Percentiles rank a stretch among this genome's conserved stretches.
Evolutionary conservation across 2,797 vertebrate species (phyloP).

Genomic region (Centropyge bicolor): DNA sequence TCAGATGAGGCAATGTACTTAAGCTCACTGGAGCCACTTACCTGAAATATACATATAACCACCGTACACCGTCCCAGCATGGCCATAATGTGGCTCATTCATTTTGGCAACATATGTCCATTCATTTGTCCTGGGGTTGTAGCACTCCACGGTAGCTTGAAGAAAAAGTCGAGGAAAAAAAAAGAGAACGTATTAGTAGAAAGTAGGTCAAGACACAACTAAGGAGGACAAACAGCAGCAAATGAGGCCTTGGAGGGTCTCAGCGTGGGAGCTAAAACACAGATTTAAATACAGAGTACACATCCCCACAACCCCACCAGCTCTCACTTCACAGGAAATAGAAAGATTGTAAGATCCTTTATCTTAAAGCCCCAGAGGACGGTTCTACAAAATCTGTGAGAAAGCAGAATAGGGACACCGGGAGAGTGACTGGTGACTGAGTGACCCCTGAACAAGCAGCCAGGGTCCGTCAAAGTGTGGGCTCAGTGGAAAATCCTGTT

Average conservation of each 20-base stretch:
- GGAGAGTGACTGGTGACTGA: conserved; percentile 21
- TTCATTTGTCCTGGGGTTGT: conserved; percentile 98
- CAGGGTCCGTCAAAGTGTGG: background rate
- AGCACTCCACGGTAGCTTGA: conserved; percentile 97
- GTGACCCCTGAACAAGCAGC: conserved; percentile 21
- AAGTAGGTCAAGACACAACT: conserved; percentile 82
- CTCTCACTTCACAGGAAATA: conserved; percentile 63
- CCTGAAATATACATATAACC: conserved; percentile 99
- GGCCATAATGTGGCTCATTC: conserved; percentile 98
- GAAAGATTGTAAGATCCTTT: conserved; percentile 56
- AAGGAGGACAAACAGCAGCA: conserved; percentile 83
- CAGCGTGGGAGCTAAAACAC: conserved; percentile 73
- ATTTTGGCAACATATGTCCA: conserved; percentile 99
- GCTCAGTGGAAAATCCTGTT: background rate
- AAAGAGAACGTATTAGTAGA: conserved; percentile 65
- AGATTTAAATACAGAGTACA: conserved; percentile 76
- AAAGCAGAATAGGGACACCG: conserved; percentile 14
- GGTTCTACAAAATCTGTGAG: conserved; percentile 35
- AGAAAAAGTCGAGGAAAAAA: conserved; percentile 47
- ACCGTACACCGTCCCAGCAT: conserved; percentile 97
- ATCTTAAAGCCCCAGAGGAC: conserved; percentile 37
- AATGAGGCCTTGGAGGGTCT: conserved; percentile 82
- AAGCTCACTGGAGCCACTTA: conserved; percentile 71
- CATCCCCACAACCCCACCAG: conserved; percentile 55
- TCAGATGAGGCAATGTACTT: background rate